Conservation (phyloP, 2,888 invertebrate genomes). For the Philaethria dido region DNA sequence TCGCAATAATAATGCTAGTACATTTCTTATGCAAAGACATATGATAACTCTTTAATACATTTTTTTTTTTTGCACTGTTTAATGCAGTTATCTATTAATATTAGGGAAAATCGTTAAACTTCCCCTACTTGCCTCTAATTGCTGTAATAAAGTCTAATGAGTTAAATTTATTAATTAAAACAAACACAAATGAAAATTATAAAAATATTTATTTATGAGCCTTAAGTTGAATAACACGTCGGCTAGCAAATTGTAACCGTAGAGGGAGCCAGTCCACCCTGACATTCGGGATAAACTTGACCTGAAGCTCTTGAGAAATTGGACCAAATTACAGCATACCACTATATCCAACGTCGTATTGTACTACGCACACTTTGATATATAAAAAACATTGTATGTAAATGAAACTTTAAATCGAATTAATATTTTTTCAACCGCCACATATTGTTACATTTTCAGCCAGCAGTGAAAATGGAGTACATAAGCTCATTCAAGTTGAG, state of each 20-base stretch:
- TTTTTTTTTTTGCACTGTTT: neutral
- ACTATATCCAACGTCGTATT: slow-evolving; percentile 36
- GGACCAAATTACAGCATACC: slow-evolving; percentile 43
- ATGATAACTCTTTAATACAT: too few species aligned
- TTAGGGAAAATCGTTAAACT: neutral
- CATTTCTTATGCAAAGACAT: too few species aligned
- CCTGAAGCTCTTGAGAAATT: slow-evolving; percentile 51
- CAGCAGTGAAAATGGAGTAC: slow-evolving; percentile 85
- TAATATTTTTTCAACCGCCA: neutral
- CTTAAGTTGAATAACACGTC: slow-evolving; percentile 44
- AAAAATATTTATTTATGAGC: too few species aligned
- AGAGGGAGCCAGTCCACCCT: slow-evolving; percentile 60
- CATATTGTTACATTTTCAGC: slow-evolving; percentile 54
- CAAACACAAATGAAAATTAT: slow-evolving; percentile 34
- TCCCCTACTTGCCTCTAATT: neutral
- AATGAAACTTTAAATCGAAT: neutral
- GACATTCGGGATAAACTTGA: slow-evolving; percentile 67
- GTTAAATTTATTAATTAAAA: slow-evolving; percentile 21
- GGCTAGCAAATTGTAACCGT: slow-evolving; percentile 40
- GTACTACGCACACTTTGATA: slow-evolving; percentile 37
- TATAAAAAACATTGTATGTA: slow-evolving; percentile 16
- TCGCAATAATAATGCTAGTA: too few species aligned
- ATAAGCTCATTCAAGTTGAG: slow-evolving; percentile 83
- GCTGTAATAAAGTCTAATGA: slow-evolving; percentile 8
- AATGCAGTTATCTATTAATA: neutral